Conservation (phyloP, 1,140 invertebrate genomes). For the Lepidurus packardi region DNA sequence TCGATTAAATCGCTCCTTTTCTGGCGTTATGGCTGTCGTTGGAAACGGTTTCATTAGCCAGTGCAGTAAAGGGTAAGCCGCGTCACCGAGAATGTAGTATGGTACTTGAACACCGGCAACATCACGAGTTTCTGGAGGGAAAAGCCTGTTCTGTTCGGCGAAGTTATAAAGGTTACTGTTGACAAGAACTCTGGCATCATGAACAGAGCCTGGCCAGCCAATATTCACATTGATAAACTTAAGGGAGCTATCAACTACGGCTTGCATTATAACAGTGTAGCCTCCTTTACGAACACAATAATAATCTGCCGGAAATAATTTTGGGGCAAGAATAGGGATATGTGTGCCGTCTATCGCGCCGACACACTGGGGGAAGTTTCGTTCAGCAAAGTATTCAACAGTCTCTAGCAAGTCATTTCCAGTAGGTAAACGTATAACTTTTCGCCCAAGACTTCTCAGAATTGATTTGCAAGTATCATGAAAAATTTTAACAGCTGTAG, state of each 20-base stretch:
- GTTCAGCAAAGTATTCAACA: neutral
- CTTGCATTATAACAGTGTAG: neutral
- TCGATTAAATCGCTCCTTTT: neutral
- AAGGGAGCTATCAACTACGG: neutral
- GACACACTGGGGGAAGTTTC: neutral
- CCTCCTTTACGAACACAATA: neutral
- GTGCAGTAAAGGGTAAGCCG: constrained; percentile 4
- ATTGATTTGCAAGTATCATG: neutral
- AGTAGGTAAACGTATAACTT: neutral
- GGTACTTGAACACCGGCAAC: neutral
- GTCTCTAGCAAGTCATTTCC: neutral
- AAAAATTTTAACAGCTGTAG: neutral
- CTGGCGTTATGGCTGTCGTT: neutral
- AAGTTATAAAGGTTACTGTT: neutral
- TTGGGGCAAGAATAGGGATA: neutral
- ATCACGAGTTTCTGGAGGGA: neutral
- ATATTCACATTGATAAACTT: constrained; percentile 2
- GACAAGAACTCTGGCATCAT: neutral
- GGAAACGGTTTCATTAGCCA: neutral
- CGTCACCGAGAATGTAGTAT: neutral
- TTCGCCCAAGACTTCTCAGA: neutral
- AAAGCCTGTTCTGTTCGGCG: neutral
- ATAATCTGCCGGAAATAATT: neutral
- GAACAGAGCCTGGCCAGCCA: neutral
- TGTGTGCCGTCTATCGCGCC: neutral